A percentile compares a stretch with the other conserved stretches of the same genome.
Evolutionary conservation across 2,888 invertebrate genomes (phyloP).

Genomic region (Drosophila histrio): DNA sequence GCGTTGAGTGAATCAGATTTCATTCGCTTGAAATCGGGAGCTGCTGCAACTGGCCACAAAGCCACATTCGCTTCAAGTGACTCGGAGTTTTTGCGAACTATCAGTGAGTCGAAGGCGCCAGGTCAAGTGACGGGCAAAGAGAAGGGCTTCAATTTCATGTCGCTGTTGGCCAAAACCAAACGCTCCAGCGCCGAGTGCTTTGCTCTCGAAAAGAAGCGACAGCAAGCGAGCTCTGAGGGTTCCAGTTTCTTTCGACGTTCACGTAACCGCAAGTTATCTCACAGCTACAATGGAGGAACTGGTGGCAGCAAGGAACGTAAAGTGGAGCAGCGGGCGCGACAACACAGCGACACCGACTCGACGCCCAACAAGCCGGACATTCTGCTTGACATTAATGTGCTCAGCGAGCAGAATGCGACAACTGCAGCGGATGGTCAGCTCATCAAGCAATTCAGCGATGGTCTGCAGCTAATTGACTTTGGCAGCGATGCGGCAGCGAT

Average conservation of each 20-base stretch:
- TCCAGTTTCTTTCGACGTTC: slow-evolving; percentile 80
- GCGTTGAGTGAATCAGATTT: slow-evolving; percentile 84
- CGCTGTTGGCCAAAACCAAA: slow-evolving; percentile 82
- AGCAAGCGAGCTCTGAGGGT: slow-evolving; percentile 81
- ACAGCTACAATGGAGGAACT: slow-evolving; percentile 83
- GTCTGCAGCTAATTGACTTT: slow-evolving; percentile 76
- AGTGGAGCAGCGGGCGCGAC: slow-evolving; percentile 73
- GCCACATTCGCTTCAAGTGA: slow-evolving; percentile 82
- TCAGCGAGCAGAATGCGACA: slow-evolving; percentile 75
- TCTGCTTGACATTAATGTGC: slow-evolving; percentile 82
- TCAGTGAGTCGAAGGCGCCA: slow-evolving; percentile 63
- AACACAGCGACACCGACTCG: slow-evolving; percentile 82
- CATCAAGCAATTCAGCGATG: slow-evolving; percentile 53
- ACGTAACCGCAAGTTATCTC: slow-evolving; percentile 83
- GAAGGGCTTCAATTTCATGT: slow-evolving; percentile 81
- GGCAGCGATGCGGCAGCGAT: slow-evolving; percentile 42
- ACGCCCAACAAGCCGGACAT: slow-evolving; percentile 83
- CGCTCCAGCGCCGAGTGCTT: slow-evolving; percentile 83
- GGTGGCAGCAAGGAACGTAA: slow-evolving; percentile 80
- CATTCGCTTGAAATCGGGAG: slow-evolving; percentile 80
- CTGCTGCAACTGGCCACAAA: slow-evolving; percentile 67
- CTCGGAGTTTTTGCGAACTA: slow-evolving; percentile 82
- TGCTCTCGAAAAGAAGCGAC: slow-evolving; percentile 80
- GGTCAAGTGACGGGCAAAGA: slow-evolving; percentile 71
- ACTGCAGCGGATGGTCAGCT: slow-evolving; percentile 39